phyloP scores from a whole-genome alignment of 2,797 vertebrate genomes.

The Hypotaenidia philippensis region DNA sequence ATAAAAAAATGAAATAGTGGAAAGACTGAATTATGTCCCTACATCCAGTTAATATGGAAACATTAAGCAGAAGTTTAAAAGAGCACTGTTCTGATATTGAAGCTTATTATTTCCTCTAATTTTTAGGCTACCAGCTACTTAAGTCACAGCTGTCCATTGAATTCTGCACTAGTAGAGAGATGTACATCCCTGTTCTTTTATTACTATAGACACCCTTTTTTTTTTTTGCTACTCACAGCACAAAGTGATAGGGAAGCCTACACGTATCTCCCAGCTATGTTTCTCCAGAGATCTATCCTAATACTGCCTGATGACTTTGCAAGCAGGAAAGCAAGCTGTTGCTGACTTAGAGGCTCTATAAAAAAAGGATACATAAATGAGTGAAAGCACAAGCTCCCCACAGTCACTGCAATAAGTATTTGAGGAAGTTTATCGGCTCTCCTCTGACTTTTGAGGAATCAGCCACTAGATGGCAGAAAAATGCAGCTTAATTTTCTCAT shows the following conservation, averaged over 20 bases:
- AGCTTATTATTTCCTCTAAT: neutral
- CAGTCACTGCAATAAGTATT: neutral
- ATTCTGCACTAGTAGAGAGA: neutral
- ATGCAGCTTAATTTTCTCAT: constrained; percentile 4
- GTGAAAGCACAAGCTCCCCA: neutral
- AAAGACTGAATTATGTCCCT: neutral
- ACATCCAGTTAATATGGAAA: neutral
- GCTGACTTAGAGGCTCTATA: neutral
- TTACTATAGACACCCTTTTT: neutral
- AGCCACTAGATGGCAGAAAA: constrained; percentile 72
- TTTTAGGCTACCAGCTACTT: neutral
- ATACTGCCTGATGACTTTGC: neutral
- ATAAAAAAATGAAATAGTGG: neutral
- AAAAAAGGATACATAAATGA: neutral
- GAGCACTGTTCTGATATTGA: neutral
- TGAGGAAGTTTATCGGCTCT: neutral
- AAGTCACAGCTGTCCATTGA: neutral
- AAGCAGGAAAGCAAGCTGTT: neutral
- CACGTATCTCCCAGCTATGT: neutral
- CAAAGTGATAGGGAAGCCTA: neutral
- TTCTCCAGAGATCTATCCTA: neutral
- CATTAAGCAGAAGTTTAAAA: neutral
- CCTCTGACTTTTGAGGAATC: neutral
- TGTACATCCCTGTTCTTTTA: neutral
- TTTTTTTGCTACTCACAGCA: neutral